Percentiles rank a stretch among this genome's conserved stretches.
These are phyloP conservation scores for Pangasius larnaudii DNA, from an alignment of 2,797 vertebrate genomes.

Conservation along the genomic window DNA sequence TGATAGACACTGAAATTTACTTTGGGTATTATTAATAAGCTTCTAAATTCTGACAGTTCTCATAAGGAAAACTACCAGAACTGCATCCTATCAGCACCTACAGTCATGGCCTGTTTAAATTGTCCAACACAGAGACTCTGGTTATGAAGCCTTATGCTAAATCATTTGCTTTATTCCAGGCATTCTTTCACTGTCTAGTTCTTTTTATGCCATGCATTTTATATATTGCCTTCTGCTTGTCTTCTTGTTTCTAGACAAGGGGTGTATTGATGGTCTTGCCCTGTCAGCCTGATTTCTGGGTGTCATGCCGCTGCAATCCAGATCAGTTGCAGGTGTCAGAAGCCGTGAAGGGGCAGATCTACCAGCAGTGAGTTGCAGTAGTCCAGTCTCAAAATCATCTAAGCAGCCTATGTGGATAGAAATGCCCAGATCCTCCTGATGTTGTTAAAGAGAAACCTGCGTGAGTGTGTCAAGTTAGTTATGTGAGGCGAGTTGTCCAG, in stretches of 20 bases:
- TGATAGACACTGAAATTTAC: not conserved
- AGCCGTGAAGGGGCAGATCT: not conserved
- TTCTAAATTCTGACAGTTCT: not conserved
- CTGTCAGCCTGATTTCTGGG: not conserved
- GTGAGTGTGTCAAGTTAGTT: not conserved
- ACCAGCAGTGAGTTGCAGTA: not conserved
- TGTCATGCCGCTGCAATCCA: not conserved
- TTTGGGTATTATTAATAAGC: not conserved
- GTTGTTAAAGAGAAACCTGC: not conserved
- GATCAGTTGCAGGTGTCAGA: not conserved
- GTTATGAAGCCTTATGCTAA: not conserved
- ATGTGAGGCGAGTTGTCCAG: not conserved
- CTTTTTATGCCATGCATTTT: not conserved
- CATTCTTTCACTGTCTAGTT: not conserved
- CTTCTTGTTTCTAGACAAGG: not conserved
- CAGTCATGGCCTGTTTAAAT: not conserved
- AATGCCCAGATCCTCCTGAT: not conserved
- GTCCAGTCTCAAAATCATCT: not conserved
- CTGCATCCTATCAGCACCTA: not conserved
- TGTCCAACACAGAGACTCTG: not conserved
- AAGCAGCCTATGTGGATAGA: not conserved
- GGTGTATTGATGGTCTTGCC: not conserved
- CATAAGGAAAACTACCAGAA: not conserved
- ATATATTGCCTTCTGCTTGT: not conserved
- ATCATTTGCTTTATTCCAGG: not conserved